These are phyloP conservation scores for Limnothrissa miodon DNA, from an alignment of 2,113 vertebrate species.

Conservation along the genomic window DNA sequence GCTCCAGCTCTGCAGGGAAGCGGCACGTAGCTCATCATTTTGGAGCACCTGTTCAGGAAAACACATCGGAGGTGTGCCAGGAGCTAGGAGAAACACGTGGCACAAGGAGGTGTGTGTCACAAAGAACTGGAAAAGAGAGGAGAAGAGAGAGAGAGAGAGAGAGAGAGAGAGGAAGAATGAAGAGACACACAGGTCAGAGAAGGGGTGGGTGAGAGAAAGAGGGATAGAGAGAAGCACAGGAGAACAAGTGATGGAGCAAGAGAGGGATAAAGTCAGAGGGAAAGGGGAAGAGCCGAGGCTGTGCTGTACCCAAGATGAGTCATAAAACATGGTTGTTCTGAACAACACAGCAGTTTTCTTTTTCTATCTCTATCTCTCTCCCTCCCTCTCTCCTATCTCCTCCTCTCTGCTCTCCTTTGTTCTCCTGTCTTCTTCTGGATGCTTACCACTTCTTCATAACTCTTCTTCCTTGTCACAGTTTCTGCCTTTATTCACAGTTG, in stretches of 20 bases:
- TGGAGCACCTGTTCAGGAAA: not conserved
- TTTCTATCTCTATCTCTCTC: not conserved
- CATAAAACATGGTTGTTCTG: not conserved
- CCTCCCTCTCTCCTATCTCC: not conserved
- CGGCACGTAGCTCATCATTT: not conserved
- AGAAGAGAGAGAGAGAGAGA: not conserved
- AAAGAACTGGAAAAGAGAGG: no score
- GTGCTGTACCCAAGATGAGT: not conserved
- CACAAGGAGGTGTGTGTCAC: not conserved
- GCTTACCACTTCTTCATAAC: slow-evolving; percentile 2
- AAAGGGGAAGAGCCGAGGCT: not conserved
- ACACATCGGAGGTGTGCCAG: slow-evolving; percentile 5
- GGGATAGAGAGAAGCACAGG: not conserved
- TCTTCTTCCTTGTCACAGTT: not conserved
- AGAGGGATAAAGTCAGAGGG: not conserved
- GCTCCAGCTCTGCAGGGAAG: not conserved
- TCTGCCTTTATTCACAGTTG: not conserved
- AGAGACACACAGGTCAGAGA: not conserved
- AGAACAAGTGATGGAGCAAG: not conserved
- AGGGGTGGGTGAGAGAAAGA: not conserved
- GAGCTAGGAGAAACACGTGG: not conserved
- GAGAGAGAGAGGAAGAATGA: not conserved
- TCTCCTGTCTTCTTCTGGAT: not conserved
- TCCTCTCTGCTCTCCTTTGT: not conserved
- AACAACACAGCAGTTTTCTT: not conserved